Conservation (phyloP, 2,888 invertebrate species). For the Acrocyrtus sp. region DNA sequence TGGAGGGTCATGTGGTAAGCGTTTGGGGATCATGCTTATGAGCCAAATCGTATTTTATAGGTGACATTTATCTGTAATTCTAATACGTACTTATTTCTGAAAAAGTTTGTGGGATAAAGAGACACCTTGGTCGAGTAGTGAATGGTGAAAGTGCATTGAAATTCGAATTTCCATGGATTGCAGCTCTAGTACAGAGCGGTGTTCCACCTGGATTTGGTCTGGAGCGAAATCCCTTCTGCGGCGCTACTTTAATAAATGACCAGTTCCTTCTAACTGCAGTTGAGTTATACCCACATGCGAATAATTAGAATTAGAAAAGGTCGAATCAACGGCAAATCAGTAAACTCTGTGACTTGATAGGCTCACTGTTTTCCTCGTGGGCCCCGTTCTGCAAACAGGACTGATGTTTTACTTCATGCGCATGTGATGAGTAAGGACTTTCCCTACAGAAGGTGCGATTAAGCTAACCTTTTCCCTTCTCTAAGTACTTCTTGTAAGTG, state of each 20-base stretch:
- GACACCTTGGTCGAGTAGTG: conserved; percentile 5
- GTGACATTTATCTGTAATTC: no score
- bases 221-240: neutral
- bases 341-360: neutral
- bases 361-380: neutral
- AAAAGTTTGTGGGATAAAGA: conserved; percentile 3
- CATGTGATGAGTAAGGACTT: neutral
- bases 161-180: conserved; percentile 18
- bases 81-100: no score
- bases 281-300: no score
- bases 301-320: no score
- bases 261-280: conserved; percentile 9
- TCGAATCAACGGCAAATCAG: no score
- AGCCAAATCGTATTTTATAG: no score
- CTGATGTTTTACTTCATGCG: conserved; percentile 5
- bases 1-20: conserved; percentile 3
- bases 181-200: neutral
- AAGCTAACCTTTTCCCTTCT: neutral
- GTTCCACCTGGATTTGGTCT: neutral
- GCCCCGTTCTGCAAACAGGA: neutral
- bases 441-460: neutral
- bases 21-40: no score
- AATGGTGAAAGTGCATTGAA: neutral
- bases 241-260: conserved; percentile 6
- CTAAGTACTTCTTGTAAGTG: neutral